Base-by-base conservation (phyloP, 1,140 invertebrate genomes). In the Pararge aegeria region DNA sequence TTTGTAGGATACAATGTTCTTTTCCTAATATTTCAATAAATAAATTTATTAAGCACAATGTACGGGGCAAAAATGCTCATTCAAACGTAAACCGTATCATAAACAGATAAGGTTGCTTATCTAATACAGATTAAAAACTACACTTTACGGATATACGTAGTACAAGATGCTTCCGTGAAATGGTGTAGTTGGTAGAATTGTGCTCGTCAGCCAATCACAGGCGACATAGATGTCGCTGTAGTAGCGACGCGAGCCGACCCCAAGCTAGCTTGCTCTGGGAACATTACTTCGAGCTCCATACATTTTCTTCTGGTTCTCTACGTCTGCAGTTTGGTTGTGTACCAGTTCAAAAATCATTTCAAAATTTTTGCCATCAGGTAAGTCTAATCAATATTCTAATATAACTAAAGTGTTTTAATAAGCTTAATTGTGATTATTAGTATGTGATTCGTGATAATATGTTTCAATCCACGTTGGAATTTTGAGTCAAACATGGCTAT, bases 291-390 rank as follows among this genome's bases (percentile, higher is more conserved):
- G 87, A 87, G 89, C 87, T 82, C 82, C 89, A 90, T 90, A 90
- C 89, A 90, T 87, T 90, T 88, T 86, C 87, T 90, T 90, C 85
- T 87, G 83, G 83, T 81, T 89, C 87, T 87, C 80, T 90, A 85
- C 84, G 87, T 87, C 87, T 88, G 81, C 83, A 85, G 87, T 87
- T 89, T 88, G 81, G 86, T 87, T 86, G 85, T 86, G 82, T 73
- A 89, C 80, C 77, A 88, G 84, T 87, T 88, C 77, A 83, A 89
- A 87, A 88, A 89, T 83, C 78, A 86, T 80, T 90, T 89, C 87
- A 88, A 88, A 90, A 90, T 87, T 89, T 88, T 89, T 84, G 87
- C 87, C 80, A 88, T 88, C 76, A 90, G 89, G 89, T 90, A 79
- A 88, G 89, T 83, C 73, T 57, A 75, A 79, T 81, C 56, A 76